Base-by-base conservation (phyloP, 2,113 vertebrate genomes). In the Brachirus orientalis region DNA sequence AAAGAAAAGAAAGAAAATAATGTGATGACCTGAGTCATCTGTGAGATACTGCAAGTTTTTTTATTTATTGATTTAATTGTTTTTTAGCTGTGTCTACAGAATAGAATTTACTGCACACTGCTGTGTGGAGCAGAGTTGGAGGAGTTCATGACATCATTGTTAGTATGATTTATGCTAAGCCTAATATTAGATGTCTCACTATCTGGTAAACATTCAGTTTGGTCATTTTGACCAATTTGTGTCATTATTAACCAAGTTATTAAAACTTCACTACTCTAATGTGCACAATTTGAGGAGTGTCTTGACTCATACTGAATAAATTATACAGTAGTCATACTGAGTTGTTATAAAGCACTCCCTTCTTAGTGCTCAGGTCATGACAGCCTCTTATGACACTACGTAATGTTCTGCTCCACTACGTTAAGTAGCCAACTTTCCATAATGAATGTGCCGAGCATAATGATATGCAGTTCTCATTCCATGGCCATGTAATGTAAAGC, bases 401-500 rank as follows among this genome's bases (percentile, higher is more conserved):
- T 61, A 48, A 40, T 20, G 33, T 58, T 40, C 40, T 65, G 35
- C 56, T 70, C 18, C 41, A 9, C 66, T 57, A 72, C 43, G 35
- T 44, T 69, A 60, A 54, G 46, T 52, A 64, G 56, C 67, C 53
- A 68, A 12, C 60, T 53, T 44, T 71, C 45, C 37, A 63, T 79
- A 68, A 66, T 82, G 56, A 68, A 69, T 70, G 66, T 66, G 41
- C 53, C 40, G 41, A 10, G 69, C 46, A 18, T 82, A 72, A 85
- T 79, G 60, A 79, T 72, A 77, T 85, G 70, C 65, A 61, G 63
- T 69, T 71, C 70, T 67, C 38, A 57, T 68, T 55, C 46, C 75
- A 61, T 43, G 20, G 75, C 35, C 40, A 18, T 17, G 43, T 89
- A 86, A 89, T 72, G 63, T 86, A 89, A 88, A 75, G 36, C 70